These are phyloP conservation scores for Thaumatotibia leucotreta DNA, from an alignment of 1,140 invertebrate genomes.

Conservation along the genomic window DNA sequence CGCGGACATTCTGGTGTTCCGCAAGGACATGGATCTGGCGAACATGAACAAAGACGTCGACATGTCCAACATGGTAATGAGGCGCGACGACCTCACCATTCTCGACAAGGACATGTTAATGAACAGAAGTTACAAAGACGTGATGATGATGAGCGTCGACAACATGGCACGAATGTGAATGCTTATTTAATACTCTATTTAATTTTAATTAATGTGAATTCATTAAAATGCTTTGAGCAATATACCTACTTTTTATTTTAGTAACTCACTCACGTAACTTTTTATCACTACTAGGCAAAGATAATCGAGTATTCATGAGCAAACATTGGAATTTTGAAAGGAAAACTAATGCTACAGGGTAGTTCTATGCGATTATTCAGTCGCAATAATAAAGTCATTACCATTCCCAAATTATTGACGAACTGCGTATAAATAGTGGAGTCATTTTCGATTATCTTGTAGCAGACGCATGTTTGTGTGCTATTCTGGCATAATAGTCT, in stretches of 20 bases:
- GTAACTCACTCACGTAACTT: too few relatives aligned
- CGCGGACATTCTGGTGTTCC: conserved; percentile 80
- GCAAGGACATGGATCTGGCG: conserved; percentile 60
- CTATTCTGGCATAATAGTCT: too few relatives aligned
- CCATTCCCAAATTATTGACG: too few relatives aligned
- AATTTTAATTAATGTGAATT: background rate
- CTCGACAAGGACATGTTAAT: conserved; percentile 55
- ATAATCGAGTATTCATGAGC: too few relatives aligned
- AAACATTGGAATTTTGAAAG: too few relatives aligned
- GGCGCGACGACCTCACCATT: conserved; percentile 59
- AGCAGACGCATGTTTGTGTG: too few relatives aligned
- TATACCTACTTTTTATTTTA: background rate
- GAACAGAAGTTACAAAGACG: conserved; percentile 50
- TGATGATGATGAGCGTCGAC: conserved; percentile 57
- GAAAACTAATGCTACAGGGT: too few relatives aligned
- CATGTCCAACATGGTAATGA: conserved; percentile 54
- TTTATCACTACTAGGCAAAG: too few relatives aligned
- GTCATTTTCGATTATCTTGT: too few relatives aligned
- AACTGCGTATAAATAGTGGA: too few relatives aligned
- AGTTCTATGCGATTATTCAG: too few relatives aligned
- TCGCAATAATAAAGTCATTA: too few relatives aligned
- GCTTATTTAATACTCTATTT: background rate
- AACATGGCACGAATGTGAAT: conserved; percentile 50
- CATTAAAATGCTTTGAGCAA: background rate
- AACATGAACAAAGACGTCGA: conserved; percentile 55